Evolutionary conservation across 2,113 vertebrate genomes (phyloP).

Genomic region (Mugil cephalus): DNA sequence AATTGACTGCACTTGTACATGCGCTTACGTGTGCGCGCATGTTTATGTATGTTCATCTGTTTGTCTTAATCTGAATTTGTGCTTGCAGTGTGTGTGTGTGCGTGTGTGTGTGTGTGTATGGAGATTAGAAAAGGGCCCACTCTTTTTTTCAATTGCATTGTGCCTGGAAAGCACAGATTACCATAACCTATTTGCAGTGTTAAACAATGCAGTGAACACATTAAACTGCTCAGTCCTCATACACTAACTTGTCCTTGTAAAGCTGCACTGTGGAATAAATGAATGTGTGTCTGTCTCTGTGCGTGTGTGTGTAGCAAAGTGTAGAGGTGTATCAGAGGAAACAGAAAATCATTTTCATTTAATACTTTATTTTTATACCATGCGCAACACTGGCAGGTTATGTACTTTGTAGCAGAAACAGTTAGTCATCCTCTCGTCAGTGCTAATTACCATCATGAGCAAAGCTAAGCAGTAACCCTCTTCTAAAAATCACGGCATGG

Average conservation of each 20-base stretch:
- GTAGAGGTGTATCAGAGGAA: neutral
- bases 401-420: too few relatives aligned
- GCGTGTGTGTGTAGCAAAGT: neutral
- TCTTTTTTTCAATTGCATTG: constrained; percentile 16
- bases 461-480: neutral
- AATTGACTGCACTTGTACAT: constrained; percentile 50
- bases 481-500: neutral
- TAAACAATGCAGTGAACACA: constrained; percentile 71
- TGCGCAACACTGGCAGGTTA: too few relatives aligned
- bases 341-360: neutral
- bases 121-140: constrained; percentile 45
- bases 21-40: constrained; percentile 32
- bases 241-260: constrained; percentile 43
- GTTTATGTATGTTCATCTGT: constrained; percentile 29
- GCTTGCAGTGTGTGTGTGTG: neutral
- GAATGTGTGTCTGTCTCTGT: constrained; percentile 15
- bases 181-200: constrained; percentile 66
- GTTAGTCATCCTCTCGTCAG: neutral
- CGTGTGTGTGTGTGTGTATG: neutral
- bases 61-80: neutral
- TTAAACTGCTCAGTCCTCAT: constrained; percentile 43
- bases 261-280: constrained; percentile 19
- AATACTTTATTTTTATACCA: too few relatives aligned
- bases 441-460: neutral
- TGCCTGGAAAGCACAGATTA: constrained; percentile 69